Percentiles rank a stretch among this genome's conserved stretches.
phyloP scores from a whole-genome alignment of 2,797 vertebrate genomes.

The Protosalanx chinensis region DNA sequence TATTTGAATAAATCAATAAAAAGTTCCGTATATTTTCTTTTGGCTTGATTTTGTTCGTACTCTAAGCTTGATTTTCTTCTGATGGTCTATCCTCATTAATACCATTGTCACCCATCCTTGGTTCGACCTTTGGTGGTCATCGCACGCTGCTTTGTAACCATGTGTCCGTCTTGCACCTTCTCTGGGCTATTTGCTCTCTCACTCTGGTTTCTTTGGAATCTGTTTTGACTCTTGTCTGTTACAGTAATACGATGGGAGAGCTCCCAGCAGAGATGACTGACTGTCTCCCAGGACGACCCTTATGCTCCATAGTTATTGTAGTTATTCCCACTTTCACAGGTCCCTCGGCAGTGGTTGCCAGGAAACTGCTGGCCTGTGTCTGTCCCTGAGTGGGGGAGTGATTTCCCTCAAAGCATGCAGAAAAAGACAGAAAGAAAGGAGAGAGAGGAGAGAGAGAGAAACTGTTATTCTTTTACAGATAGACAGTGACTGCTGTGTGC shows the following conservation, averaged over 20 bases:
- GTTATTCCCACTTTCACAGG: neutral
- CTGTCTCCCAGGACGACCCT: constrained; percentile 17
- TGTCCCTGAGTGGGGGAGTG: neutral
- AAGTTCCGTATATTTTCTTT: constrained; percentile 31
- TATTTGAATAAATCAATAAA: constrained; percentile 45
- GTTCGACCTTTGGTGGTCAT: constrained; percentile 10
- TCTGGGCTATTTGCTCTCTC: neutral
- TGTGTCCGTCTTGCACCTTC: constrained; percentile 5
- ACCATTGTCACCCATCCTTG: constrained; percentile 26
- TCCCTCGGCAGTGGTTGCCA: constrained; percentile 42
- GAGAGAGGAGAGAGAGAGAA: neutral
- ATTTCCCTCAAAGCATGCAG: neutral
- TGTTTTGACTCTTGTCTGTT: constrained; percentile 9
- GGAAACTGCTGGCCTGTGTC: constrained; percentile 48
- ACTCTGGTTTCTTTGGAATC: constrained; percentile 3
- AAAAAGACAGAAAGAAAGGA: neutral
- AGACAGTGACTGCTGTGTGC: constrained; percentile 31
- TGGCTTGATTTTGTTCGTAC: constrained; percentile 31
- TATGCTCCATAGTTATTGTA: neutral
- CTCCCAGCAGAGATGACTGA: neutral
- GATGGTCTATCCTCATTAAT: constrained; percentile 28
- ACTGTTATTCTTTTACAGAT: constrained; percentile 1
- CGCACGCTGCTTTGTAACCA: constrained; percentile 13
- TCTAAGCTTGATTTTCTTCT: constrained; percentile 10
- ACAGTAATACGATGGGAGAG: neutral